phyloP scores from a whole-genome alignment of 35 echinoderm and acorn worm genomes.

The Lytechinus pictus region DNA sequence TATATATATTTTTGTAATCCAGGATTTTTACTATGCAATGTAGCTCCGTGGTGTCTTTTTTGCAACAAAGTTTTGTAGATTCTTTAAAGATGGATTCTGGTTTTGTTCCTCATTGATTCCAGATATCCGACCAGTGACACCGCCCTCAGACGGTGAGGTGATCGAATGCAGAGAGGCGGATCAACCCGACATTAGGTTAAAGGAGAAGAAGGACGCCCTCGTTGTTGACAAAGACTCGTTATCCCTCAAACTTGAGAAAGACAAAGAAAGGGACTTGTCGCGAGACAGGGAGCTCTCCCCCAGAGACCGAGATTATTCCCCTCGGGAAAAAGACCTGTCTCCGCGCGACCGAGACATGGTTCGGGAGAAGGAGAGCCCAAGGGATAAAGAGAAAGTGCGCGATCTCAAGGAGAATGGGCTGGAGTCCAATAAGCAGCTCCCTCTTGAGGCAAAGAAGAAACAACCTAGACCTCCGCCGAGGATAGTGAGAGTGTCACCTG shows the following conservation, averaged over 20 bases:
- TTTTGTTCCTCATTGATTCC: conserved; percentile 33
- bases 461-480: conserved; percentile 72
- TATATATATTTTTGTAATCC: too few species aligned
- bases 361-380: neutral
- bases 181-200: conserved; percentile 26
- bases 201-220: conserved; percentile 30
- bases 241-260: conserved; percentile 31
- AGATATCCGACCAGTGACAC: conserved; percentile 92
- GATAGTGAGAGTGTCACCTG: conserved; percentile 81
- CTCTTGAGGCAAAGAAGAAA: conserved; percentile 57
- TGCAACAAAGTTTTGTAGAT: too few species aligned
- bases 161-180: conserved; percentile 32
- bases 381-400: conserved; percentile 25
- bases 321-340: neutral
- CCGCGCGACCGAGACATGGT: neutral
- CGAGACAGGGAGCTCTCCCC: conserved; percentile 38
- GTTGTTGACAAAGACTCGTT: conserved; percentile 49
- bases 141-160: conserved; percentile 68
- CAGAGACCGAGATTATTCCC: conserved; percentile 47
- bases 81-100: neutral
- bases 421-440: neutral
- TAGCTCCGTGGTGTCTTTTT: too few species aligned
- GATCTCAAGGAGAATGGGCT: neutral
- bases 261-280: conserved; percentile 51
- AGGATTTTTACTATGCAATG: too few species aligned